Evolutionary conservation across 2,888 invertebrate genomes (phyloP), one percentile per base, ranked within the genome.

Genomic region (Nomada fabriciana): DNA sequence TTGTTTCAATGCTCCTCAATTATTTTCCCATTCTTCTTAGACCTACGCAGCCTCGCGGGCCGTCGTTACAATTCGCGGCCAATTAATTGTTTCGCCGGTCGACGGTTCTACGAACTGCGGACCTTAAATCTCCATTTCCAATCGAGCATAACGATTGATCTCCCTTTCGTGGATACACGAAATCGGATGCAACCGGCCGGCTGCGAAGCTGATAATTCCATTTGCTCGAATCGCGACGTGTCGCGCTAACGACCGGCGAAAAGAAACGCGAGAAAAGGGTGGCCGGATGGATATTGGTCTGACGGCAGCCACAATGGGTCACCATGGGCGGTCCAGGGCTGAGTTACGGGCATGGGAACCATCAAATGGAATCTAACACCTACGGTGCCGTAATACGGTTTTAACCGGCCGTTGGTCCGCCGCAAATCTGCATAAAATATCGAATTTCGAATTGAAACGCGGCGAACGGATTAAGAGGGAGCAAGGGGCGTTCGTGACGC

Each of bases 321-420:
- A 74, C 87, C 83, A 86, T 86, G 84, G 88, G 88, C 86, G 88
- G 86, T 88, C 86, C 75, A 60, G 57, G 71, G 43, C 67, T 72
- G 65, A 76, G 73, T 82, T 80, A 84, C 73, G 81, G 64, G 60
- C 85, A 85, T 88, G 86, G 82, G 89, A 89, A 86, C 82, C 78
- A 69, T 86, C 81, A 76, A 89, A 84, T 84, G 87, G 85, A 89
- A 89, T 89, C 81, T 84, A 88, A 89, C 84, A 88, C 86, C 88
- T 86, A 86, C 75, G 72, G 80, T 59, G 80, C 76, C 67, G 68
- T 75, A 84, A 86, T 75, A 73, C 77, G 74, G 77, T 78, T 86
- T 82, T 79, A 84, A 84, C 74, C 75, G 57, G 79, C 60, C 72
- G 53, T 52, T 25, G 69, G 43, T 47, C 55, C 18, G 61, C 74